phyloP scores from a whole-genome alignment of 2,797 vertebrate genomes.

The Artibeus jamaicensis region DNA sequence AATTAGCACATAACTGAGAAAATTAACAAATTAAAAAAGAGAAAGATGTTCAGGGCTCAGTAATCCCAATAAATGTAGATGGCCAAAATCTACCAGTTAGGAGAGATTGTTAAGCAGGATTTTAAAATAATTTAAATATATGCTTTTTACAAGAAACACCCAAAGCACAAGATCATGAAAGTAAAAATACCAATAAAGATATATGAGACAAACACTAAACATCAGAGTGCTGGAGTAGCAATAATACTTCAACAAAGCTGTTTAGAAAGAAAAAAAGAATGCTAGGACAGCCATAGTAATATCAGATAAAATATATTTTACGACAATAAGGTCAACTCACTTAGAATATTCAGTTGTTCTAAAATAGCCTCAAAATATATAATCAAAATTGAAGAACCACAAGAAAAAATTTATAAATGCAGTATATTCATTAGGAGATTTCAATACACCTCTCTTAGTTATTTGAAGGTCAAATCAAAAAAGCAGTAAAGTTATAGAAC shows the following conservation, averaged over 20 bases:
- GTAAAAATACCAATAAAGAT: not conserved
- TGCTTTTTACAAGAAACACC: not conserved
- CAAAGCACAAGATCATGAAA: not conserved
- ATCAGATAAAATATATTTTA: not conserved
- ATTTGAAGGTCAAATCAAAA: not conserved
- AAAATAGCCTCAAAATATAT: not conserved
- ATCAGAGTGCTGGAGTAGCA: not conserved
- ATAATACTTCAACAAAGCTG: not conserved
- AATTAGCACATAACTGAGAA: not conserved
- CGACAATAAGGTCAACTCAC: not conserved
- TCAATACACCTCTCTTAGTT: not conserved
- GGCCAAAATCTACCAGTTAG: not conserved
- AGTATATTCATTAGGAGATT: not conserved
- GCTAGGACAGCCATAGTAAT: not conserved
- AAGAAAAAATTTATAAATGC: not conserved
- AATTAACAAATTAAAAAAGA: not conserved
- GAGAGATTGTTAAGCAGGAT: not conserved
- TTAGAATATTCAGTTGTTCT: not conserved
- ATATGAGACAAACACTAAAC: not conserved
- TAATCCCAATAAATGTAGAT: not conserved
- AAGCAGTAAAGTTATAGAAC: not conserved
- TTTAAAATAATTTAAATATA: not conserved
- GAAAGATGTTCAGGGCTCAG: not conserved
- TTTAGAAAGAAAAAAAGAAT: not conserved
- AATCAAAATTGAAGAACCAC: not conserved